Conservation (phyloP, 1,140 invertebrate genomes). For the Tetramorium parvispinum region DNA sequence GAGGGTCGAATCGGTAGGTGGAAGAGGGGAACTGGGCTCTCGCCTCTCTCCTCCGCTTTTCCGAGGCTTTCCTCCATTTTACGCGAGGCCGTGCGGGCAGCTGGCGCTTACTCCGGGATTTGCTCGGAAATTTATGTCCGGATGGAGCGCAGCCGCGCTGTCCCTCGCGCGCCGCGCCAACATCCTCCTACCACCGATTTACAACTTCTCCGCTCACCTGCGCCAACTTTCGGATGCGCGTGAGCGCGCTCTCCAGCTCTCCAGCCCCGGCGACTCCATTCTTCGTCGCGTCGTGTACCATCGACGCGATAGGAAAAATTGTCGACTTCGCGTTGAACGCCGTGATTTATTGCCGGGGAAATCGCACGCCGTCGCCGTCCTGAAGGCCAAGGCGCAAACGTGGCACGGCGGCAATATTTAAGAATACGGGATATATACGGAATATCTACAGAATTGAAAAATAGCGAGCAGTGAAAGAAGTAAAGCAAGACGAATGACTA, state of each 20-base stretch:
- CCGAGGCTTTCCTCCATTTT: slow-evolving; percentile 62
- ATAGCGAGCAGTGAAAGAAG: not conserved
- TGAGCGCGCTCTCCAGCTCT: slow-evolving; percentile 63
- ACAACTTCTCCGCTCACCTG: slow-evolving; percentile 71
- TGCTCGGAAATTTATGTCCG: slow-evolving; percentile 73
- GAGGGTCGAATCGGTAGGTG: slow-evolving; percentile 52
- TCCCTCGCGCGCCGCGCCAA: not conserved
- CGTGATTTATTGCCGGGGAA: slow-evolving; percentile 43
- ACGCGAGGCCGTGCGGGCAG: slow-evolving; percentile 64
- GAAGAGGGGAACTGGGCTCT: slow-evolving; percentile 8
- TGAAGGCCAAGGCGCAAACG: slow-evolving; percentile 11
- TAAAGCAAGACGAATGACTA: not conserved
- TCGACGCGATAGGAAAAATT: slow-evolving; percentile 58
- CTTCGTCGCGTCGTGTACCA: slow-evolving; percentile 43
- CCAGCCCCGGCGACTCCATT: slow-evolving; percentile 46
- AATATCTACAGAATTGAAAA: not conserved
- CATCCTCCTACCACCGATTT: slow-evolving; percentile 61
- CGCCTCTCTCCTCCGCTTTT: slow-evolving; percentile 59
- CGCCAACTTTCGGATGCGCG: slow-evolving; percentile 55
- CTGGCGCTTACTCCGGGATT: slow-evolving; percentile 74
- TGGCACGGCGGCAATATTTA: not conserved
- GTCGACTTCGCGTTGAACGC: slow-evolving; percentile 43
- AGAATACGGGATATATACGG: not conserved
- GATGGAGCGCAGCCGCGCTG: slow-evolving; percentile 68
- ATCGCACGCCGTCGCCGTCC: not conserved